phyloP scores from a whole-genome alignment of 2,113 vertebrate genomes.

The Myxocyprinus asiaticus region DNA sequence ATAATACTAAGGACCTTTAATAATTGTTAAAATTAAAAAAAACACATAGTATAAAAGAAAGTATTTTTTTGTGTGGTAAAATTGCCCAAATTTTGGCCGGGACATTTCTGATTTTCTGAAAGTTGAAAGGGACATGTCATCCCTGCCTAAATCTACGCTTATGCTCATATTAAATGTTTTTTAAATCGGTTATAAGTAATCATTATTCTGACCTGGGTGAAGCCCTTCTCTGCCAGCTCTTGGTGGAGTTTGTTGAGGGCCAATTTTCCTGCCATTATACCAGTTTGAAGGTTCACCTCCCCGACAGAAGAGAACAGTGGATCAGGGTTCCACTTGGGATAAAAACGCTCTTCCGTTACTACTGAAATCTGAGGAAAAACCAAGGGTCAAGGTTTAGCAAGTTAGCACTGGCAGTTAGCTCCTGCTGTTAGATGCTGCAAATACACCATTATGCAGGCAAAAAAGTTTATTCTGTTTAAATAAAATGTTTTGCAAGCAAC shows the following conservation, averaged over 20 bases:
- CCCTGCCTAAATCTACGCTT: too few relatives aligned
- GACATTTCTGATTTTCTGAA: too few relatives aligned
- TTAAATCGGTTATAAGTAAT: not conserved
- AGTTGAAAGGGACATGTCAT: too few relatives aligned
- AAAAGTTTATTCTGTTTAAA: not conserved
- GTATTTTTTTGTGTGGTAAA: too few relatives aligned
- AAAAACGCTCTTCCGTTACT: conserved; percentile 91
- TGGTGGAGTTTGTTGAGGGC: conserved; percentile 92
- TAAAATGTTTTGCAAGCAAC: not conserved
- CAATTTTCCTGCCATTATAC: conserved; percentile 88
- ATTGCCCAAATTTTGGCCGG: too few relatives aligned
- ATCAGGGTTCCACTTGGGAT: conserved; percentile 86
- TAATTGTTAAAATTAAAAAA: too few relatives aligned
- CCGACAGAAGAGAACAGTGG: conserved; percentile 60
- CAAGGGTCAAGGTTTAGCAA: not conserved
- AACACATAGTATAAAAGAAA: too few relatives aligned
- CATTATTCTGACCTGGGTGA: conserved; percentile 82
- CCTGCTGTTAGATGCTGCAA: not conserved
- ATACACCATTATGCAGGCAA: not conserved
- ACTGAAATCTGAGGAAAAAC: conserved; percentile 85
- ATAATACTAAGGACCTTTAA: too few relatives aligned
- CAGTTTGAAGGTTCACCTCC: conserved; percentile 81
- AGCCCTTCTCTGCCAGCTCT: conserved; percentile 86
- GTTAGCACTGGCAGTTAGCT: not conserved
- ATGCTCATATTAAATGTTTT: not conserved